Base-by-base conservation (phyloP, 2,888 invertebrate genomes). In the Drosophila peninsularis region DNA sequence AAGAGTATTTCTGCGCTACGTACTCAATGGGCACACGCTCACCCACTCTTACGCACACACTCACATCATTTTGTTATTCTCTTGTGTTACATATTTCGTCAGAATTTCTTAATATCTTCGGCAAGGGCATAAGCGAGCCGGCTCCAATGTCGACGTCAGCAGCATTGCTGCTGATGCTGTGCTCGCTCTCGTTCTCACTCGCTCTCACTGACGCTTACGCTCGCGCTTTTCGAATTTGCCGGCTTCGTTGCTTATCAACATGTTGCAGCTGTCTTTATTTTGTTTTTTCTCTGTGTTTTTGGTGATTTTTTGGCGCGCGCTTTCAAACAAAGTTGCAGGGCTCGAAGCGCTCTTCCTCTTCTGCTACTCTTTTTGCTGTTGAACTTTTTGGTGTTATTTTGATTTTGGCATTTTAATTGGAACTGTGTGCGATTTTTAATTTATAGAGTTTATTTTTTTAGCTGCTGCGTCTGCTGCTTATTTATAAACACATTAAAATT, bases 401-500 rank as follows among this genome's bases (percentile, higher is more conserved):
- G 17, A 47, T 14, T 47, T 30, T 50, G 39, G 34, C 50, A 44
- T 54, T 70, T 78, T 78, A 62, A 74, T 75, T 75, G 75, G 52
- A n/a, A 9, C 62, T 78, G 63, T 52, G 71, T 77, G 71, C 72
- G 77, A 86, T 79, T 83, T 86, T 72, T 78, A 83, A 75, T 79
- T 82, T 75, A 78, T 66, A 62, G 61, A 50, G 57, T 67, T 62
- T 44, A 44, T 66, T 52, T 64, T 49, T 34, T 17, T 9, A n/a
- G 37, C 17, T 50, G 60, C 55, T 66, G 37, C 58, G 47, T 71
- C 60, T 63, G 63, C 58, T 78, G 72, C 66, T 84, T 84, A 80
- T 87, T 87, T 87, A 83, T 84, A 87, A 83, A 84, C 71, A 75
- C 82, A 84, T 83, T 82, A 70, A 75, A 82, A 83, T 83, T 87